Evolutionary conservation across 2,888 invertebrate genomes (phyloP), one percentile per base, ranked within the genome.

Genomic region (Timandra comae): DNA sequence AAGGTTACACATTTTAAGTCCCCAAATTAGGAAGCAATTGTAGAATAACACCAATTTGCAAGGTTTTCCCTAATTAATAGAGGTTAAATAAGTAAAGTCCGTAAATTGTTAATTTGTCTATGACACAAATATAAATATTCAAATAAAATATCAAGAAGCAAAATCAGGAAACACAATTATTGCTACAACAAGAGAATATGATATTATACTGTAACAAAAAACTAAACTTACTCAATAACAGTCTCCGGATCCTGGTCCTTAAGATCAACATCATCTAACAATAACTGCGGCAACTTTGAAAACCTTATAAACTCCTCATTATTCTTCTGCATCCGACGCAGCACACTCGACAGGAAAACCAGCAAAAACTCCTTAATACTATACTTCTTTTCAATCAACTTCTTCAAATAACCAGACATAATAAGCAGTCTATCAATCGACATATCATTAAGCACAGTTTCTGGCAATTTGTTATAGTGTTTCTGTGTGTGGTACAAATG

Each of bases 401-500:
- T 77, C 7, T 86, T 84, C 4, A 93, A 56, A 29, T 87, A 74
- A 9, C 42, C 39, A 29, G 85, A 84, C 4, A 86, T 33, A 3
- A 49, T 52, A 29, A 55, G 67, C 68, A 86, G 73, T 4, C 64
- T 53, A 23, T 76, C 72, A 1, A 59, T 53, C 0, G 86, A 77
- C 20, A 86, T 66, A 54, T 88, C 86, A 12, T 70, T 56, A 2
- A 92, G 60, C 1, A 90, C 78, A 16, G 72, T 73, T 7, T 85
- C 71, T 0, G 89, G 80, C 29, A 93, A 80, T 6, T 55, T 61
- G 0, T 60, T 79, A 1, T 87, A 56, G 22, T 86, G 80, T 7
- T 67, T 60, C 34, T 94, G 93, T 7, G 88, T 88, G 43, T 91
- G 91, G 56, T 91, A 93, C 29, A 95, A 79, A 46, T 92, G 82